Base-by-base conservation (phyloP, 2,797 vertebrate genomes). In the Anas georgica region DNA sequence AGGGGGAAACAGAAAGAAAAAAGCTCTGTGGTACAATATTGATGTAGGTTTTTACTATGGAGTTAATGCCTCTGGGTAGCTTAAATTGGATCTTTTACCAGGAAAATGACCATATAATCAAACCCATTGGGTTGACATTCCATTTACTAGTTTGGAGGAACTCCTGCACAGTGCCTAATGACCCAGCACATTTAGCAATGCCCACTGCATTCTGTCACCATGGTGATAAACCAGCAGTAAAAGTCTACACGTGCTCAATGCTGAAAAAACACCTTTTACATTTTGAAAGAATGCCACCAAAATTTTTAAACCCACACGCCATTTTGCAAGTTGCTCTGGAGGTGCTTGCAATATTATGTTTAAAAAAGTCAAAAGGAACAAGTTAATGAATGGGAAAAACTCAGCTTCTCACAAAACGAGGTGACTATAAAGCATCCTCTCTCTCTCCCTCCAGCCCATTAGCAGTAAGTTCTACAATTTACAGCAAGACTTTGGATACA, bases 81-180 rank as follows among this genome's bases (percentile, higher is more conserved):
- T 91, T 82, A 58, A 88, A 64, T 20, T 55, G 62, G 41, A 83
- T 41, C 28, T 8, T 69, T 26, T 4, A 31, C 5, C n/a, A 90
- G 14, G n/a, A 70, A 88, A 91, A 86, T 62, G 15, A 83, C 9
- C 11, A 80, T 89, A 62, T 29, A 74, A 68, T n/a, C 48, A 83
- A 86, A 73, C 8, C 16, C 55, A 35, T 0, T 28, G 45, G 2
- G 6, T 1, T 83, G 46, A 48, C 23, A 55, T 23, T 45, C 12
- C 25, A 67, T n/a, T 91, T 41, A 31, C 2, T 48, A 14, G 68
- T 48, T 67, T 56, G 25, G 60, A 82, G 82, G 55, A 83, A 14
- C 48, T 59, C 13, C 56, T 39, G 7, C 69, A 48, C 26, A 21
- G 39, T 2, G 59, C 43, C 72, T 37, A 11, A 1, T 64, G 45